A percentile compares a stretch with the other conserved stretches of the same genome.
phyloP scores from a whole-genome alignment of 2,113 vertebrate species.

The Ictidomys tridecemlineatus region DNA sequence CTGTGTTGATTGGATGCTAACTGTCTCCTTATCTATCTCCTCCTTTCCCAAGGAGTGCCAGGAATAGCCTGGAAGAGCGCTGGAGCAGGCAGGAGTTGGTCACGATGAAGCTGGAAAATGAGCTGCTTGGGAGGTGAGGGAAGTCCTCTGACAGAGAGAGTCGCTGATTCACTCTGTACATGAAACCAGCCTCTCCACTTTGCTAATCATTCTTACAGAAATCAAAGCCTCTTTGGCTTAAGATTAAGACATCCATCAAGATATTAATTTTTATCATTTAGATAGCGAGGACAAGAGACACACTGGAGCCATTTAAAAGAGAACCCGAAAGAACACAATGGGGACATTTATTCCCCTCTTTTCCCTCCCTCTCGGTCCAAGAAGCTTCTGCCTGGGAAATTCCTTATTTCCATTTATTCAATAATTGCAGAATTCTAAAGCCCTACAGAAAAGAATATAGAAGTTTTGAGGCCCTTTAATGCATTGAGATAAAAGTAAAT shows the following conservation, averaged over 20 bases:
- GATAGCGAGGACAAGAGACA: not conserved
- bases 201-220: conserved; percentile 22
- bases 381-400: not conserved
- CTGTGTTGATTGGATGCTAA: not conserved
- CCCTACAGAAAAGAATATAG: not conserved
- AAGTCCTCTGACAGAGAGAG: not conserved
- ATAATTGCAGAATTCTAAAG: not conserved
- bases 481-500: not conserved
- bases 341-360: no score
- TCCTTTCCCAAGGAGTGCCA: not conserved
- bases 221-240: conserved; percentile 32
- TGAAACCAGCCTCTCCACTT: not conserved
- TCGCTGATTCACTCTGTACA: conserved; percentile 3
- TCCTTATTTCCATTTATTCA: not conserved
- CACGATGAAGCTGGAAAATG: not conserved
- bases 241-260: not conserved
- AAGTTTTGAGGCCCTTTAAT: not conserved
- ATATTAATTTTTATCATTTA: conserved; percentile 39
- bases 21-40: not conserved
- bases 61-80: not conserved
- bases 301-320: not conserved
- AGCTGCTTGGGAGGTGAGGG: conserved; percentile 31
- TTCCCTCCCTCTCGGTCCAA: not conserved
- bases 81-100: not conserved
- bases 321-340: not conserved